Percentiles rank a stretch among this genome's conserved stretches.
Conservation (phyloP, 2,113 vertebrate species). For the Heterocephalus glaber region DNA sequence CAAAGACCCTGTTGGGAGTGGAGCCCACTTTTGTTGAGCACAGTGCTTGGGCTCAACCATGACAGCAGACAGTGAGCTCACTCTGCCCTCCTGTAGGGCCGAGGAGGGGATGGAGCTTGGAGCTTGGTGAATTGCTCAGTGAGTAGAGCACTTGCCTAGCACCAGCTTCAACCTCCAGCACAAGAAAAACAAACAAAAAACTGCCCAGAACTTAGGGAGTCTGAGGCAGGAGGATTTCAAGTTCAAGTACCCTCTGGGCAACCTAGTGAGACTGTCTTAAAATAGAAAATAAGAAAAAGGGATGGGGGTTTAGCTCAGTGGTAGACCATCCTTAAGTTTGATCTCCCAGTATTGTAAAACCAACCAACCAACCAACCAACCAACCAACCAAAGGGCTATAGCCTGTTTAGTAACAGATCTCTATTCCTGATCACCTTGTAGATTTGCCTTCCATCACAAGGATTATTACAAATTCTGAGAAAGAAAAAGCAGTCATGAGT, state of each 20-base stretch:
- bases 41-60: not conserved
- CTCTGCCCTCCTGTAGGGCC: not conserved
- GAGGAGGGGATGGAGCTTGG: not conserved
- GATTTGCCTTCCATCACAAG: not conserved
- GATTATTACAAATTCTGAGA: not conserved
- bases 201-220: not conserved
- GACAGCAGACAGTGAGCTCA: rapidly evolving
- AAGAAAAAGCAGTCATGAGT: not conserved
- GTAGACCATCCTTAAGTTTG: not conserved
- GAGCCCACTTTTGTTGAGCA: not conserved
- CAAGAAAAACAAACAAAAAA: not conserved
- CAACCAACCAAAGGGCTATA: not conserved
- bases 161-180: not conserved
- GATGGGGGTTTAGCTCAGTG: not conserved
- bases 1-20: not conserved
- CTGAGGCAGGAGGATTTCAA: not conserved
- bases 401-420: not conserved
- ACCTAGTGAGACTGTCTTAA: not conserved
- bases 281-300: not conserved
- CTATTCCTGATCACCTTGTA: not conserved
- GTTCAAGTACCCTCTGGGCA: not conserved
- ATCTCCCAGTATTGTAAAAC: not conserved
- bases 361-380: not conserved
- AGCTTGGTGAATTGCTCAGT: not conserved
- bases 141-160: not conserved